Evolutionary conservation across 2,888 invertebrate species (phyloP).

Genomic region (Eudemis profundana): DNA sequence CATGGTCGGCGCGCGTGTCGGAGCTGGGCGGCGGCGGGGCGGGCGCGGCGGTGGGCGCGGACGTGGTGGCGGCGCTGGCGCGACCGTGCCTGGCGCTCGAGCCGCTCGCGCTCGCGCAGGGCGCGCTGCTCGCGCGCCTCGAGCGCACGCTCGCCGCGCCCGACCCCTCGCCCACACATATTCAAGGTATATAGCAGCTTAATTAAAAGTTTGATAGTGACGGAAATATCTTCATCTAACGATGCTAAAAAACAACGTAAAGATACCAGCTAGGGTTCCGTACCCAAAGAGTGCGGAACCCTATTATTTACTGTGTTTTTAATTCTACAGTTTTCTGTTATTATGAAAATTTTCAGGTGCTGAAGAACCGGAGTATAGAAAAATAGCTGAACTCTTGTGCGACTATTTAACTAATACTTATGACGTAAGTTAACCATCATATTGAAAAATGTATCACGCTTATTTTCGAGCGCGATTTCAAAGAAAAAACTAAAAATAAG

Average conservation of each 20-base stretch:
- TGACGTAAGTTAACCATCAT: constrained; percentile 67
- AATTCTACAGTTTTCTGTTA: neutral
- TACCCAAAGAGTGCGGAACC: no score
- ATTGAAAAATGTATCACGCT: neutral
- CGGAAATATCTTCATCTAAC: no score
- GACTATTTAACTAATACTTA: constrained; percentile 72
- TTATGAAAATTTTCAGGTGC: constrained; percentile 57
- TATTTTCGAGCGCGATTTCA: no score
- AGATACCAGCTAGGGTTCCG: no score
- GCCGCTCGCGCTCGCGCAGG: constrained; percentile 93
- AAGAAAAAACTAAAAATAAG: no score
- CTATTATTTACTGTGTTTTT: neutral
- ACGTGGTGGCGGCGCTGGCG: constrained; percentile 73
- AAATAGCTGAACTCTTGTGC: constrained; percentile 70
- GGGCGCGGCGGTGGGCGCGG: constrained; percentile 47
- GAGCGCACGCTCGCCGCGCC: constrained; percentile 88
- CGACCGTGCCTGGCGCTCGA: constrained; percentile 88
- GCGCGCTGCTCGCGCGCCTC: constrained; percentile 87
- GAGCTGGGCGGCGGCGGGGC: constrained; percentile 55
- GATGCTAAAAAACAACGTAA: no score
- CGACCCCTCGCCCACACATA: neutral
- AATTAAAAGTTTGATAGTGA: no score
- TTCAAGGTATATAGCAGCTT: constrained; percentile 3
- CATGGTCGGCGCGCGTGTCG: constrained; percentile 72
- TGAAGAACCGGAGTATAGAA: constrained; percentile 78